Evolutionary conservation across 2,888 invertebrate genomes (phyloP).

Genomic region (Fabriciana adippe): DNA sequence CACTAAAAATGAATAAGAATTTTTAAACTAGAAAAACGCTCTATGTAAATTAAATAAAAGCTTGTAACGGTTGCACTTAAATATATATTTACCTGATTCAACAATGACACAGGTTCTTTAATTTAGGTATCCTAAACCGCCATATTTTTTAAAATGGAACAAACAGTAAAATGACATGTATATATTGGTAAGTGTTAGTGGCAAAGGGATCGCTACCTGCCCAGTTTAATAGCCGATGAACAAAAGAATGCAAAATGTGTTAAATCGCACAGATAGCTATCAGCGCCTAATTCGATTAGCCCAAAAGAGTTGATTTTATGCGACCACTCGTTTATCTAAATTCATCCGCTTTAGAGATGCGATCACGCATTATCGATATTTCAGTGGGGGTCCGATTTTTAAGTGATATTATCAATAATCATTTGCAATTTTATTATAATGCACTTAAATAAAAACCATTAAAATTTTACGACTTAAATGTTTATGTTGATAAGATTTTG

Average conservation of each 20-base stretch:
- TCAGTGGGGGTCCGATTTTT: slow-evolving; percentile 23
- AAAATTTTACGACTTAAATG: background rate
- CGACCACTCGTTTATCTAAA: slow-evolving; percentile 76
- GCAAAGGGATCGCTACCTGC: slow-evolving; percentile 73
- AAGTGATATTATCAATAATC: slow-evolving; percentile 23
- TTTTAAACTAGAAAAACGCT: no score
- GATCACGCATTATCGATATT: slow-evolving; percentile 41
- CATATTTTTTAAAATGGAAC: slow-evolving; percentile 50
- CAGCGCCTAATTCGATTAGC: slow-evolving; percentile 79
- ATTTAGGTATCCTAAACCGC: background rate
- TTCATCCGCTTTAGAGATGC: slow-evolving; percentile 54
- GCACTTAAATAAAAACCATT: background rate
- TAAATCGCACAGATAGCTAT: slow-evolving; percentile 78
- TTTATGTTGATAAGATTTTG: background rate
- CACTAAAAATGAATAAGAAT: no score
- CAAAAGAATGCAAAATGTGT: slow-evolving; percentile 79
- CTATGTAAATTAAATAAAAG: no score
- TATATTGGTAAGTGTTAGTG: slow-evolving; percentile 22
- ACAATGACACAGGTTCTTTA: background rate
- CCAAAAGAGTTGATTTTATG: slow-evolving; percentile 78
- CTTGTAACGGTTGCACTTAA: background rate
- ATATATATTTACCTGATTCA: background rate
- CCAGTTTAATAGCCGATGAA: slow-evolving; percentile 71
- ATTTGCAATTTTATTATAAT: slow-evolving; percentile 22
- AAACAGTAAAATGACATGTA: slow-evolving; percentile 23